These are phyloP conservation scores for Tetramorium simillimum DNA, from an alignment of 1,140 invertebrate genomes.

Conservation along the genomic window DNA sequence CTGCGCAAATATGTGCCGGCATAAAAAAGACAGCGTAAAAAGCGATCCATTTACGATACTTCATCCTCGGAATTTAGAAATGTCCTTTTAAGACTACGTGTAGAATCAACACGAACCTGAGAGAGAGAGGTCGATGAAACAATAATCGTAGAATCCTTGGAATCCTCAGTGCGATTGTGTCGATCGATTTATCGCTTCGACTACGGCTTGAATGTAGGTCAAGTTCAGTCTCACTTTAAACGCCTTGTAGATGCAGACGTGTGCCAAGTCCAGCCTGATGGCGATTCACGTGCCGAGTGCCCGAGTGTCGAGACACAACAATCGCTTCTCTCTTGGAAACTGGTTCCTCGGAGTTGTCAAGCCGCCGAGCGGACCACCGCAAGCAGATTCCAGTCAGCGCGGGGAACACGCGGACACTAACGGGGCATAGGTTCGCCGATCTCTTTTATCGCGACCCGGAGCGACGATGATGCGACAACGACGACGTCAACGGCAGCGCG, in stretches of 20 bases:
- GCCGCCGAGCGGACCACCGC: too few relatives aligned
- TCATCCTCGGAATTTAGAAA: not conserved
- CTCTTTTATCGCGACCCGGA: conserved; percentile 26
- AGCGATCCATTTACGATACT: not conserved
- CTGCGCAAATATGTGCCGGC: not conserved
- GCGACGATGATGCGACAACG: not conserved
- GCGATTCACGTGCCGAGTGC: not conserved
- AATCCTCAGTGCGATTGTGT: not conserved
- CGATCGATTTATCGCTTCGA: not conserved
- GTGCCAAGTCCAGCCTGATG: not conserved
- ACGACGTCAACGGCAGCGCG: not conserved
- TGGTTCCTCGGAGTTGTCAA: not conserved
- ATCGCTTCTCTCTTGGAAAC: not conserved
- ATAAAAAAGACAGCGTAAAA: not conserved
- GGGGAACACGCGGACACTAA: conserved; percentile 30
- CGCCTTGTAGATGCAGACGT: not conserved
- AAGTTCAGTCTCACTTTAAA: conserved; percentile 26
- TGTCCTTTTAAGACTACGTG: not conserved
- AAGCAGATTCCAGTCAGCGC: not conserved
- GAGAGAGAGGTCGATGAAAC: not conserved
- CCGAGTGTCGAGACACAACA: not conserved
- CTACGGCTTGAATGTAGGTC: conserved; percentile 5
- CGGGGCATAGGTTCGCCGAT: conserved; percentile 24
- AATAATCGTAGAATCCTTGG: not conserved
- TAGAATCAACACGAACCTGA: conserved; percentile 42